These are phyloP conservation scores for Corythaeola cristata DNA, from an alignment of 2,113 vertebrate genomes.

Conservation along the genomic window DNA sequence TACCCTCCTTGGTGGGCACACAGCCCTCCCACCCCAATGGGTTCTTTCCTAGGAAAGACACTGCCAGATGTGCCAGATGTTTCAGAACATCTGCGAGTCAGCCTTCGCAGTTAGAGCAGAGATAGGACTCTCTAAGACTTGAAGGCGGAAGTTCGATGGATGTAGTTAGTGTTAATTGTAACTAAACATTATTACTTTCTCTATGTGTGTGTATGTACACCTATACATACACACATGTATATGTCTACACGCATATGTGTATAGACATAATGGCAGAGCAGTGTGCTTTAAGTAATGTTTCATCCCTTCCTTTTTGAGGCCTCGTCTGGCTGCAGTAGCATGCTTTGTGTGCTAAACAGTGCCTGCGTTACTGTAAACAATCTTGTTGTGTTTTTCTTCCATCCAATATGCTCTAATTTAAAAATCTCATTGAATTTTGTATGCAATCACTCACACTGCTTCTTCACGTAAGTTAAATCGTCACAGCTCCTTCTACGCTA, in stretches of 20 bases:
- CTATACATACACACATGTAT: rapidly evolving
- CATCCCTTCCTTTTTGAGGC: neutral
- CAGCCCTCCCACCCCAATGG: neutral
- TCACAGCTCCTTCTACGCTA: neutral
- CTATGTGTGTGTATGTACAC: rapidly evolving
- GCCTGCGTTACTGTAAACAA: neutral
- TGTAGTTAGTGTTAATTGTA: neutral
- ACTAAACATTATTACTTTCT: neutral
- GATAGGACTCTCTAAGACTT: neutral
- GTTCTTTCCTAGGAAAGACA: neutral
- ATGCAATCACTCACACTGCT: neutral
- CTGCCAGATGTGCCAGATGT: neutral
- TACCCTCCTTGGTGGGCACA: rapidly evolving
- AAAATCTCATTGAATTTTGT: neutral
- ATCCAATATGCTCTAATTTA: neutral
- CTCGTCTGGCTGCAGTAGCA: neutral
- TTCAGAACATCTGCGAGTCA: neutral
- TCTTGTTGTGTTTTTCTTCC: neutral
- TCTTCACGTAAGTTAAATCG: neutral
- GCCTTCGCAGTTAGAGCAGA: neutral
- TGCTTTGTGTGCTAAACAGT: neutral
- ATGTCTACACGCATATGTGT: neutral
- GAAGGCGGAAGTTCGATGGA: neutral
- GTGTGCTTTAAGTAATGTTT: neutral
- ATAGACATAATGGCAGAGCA: neutral